phyloP scores from a whole-genome alignment of 2,113 vertebrate species.

The Rutilus rutilus region DNA sequence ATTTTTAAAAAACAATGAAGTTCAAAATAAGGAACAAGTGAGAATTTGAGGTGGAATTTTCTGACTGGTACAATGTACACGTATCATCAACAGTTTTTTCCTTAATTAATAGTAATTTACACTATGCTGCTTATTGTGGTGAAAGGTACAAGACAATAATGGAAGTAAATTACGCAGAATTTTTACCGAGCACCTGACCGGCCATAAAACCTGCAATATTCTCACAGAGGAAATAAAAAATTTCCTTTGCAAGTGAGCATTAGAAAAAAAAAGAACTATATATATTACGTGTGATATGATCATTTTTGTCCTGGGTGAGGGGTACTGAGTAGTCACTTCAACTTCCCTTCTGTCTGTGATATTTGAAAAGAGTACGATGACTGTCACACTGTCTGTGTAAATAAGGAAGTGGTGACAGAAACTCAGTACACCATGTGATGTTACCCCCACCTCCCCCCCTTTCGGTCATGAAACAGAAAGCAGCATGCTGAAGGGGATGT shows the following conservation, averaged over 20 bases:
- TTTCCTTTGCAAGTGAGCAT: neutral
- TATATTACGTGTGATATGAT: neutral
- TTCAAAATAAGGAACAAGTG: too few species aligned
- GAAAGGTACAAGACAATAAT: neutral
- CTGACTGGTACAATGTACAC: too few species aligned
- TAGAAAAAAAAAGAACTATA: neutral
- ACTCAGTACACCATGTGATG: conserved; percentile 36
- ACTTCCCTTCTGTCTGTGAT: conserved; percentile 14
- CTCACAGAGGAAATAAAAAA: neutral
- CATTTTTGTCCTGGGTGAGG: neutral
- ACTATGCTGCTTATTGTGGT: neutral
- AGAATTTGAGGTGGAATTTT: too few species aligned
- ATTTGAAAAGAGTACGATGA: neutral
- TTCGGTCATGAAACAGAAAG: conserved; percentile 41
- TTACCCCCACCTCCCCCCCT: neutral
- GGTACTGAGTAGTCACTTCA: neutral
- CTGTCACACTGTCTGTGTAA: neutral
- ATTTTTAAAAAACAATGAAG: too few species aligned
- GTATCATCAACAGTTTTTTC: neutral
- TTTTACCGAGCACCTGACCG: neutral
- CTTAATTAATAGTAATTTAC: neutral
- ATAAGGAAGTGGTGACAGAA: conserved; percentile 53
- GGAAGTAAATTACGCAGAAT: neutral
- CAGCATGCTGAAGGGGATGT: conserved; percentile 46
- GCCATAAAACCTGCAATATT: neutral